These are phyloP conservation scores for Drosophila baimaii DNA, from an alignment of 1,140 invertebrate species.

Conservation along the genomic window DNA sequence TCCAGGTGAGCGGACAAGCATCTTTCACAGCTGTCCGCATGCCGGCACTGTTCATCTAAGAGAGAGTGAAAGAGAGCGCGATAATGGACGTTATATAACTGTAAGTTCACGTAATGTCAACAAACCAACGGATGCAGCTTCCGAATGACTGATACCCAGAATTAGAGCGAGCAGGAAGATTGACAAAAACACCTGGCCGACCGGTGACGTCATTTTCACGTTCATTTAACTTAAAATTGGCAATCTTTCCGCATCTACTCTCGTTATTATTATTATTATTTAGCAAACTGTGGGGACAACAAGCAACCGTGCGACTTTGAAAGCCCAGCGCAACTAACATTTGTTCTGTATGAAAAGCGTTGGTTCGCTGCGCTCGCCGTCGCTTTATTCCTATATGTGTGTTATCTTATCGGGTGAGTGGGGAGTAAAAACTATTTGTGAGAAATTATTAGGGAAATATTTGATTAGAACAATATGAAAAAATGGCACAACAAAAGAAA, in stretches of 20 bases:
- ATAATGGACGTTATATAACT: slow-evolving; percentile 44
- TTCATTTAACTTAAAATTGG: slow-evolving; percentile 11
- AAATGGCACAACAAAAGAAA: slow-evolving; percentile 2
- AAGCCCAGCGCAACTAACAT: slow-evolving; percentile 66
- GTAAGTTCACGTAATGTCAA: slow-evolving; percentile 2
- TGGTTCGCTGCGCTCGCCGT: slow-evolving; percentile 14
- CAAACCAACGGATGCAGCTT: slow-evolving; percentile 46
- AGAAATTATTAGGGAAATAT: slow-evolving; percentile 30
- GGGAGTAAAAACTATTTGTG: slow-evolving; percentile 11
- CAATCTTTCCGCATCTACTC: not conserved
- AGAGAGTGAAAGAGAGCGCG: not conserved
- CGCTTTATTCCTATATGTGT: slow-evolving; percentile 13
- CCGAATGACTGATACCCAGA: not conserved
- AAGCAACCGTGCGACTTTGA: slow-evolving; percentile 50
- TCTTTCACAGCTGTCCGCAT: slow-evolving; percentile 76
- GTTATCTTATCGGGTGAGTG: slow-evolving; percentile 53
- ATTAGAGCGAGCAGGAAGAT: not conserved
- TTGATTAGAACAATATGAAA: slow-evolving; percentile 3
- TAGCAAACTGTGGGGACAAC: not conserved
- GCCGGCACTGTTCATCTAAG: slow-evolving; percentile 68
- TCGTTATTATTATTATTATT: slow-evolving; percentile 8
- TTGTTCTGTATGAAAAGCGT: slow-evolving; percentile 32
- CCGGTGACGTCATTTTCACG: slow-evolving; percentile 39
- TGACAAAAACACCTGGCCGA: slow-evolving; percentile 11
- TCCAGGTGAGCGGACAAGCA: slow-evolving; percentile 71